phyloP scores from a whole-genome alignment of 92 coral and sea anemone genomes.

The Bergia sp. region DNA sequence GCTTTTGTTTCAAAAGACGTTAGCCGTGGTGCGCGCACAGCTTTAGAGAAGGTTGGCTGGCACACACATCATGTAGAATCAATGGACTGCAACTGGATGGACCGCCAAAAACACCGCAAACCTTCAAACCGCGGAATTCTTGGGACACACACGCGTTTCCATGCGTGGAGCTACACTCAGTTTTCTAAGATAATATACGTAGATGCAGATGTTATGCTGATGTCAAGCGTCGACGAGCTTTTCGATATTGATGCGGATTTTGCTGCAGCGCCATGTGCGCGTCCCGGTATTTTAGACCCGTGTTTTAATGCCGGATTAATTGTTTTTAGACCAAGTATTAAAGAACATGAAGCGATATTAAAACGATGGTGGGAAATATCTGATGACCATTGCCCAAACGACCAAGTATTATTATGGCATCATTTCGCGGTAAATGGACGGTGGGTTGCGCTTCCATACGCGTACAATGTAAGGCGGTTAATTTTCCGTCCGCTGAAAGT shows the following conservation, averaged over 20 bases:
- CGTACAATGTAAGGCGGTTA: conserved; percentile 43
- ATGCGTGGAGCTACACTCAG: conserved; percentile 76
- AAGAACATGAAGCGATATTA: conserved; percentile 44
- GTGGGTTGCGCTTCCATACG: conserved; percentile 73
- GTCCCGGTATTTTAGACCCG: conserved; percentile 83
- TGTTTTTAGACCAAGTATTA: conserved; percentile 62
- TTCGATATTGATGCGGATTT: conserved; percentile 72
- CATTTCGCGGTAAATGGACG: conserved; percentile 66
- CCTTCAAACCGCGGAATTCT: conserved; percentile 46
- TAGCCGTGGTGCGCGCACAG: conserved; percentile 58
- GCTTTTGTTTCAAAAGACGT: conserved; percentile 79
- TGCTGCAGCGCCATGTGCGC: conserved; percentile 70
- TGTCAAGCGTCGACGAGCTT: conserved; percentile 74
- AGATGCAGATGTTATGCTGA: conserved; percentile 77
- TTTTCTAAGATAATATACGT: conserved; percentile 70
- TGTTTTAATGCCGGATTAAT: conserved; percentile 81
- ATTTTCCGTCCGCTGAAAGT: conserved; percentile 39
- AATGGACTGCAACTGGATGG: conserved; percentile 86
- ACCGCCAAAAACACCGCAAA: conserved; percentile 44
- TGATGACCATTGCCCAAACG: conserved; percentile 57
- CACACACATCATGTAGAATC: conserved; percentile 55
- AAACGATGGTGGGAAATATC: conserved; percentile 49
- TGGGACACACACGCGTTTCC: conserved; percentile 82
- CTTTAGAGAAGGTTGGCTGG: conserved; percentile 68
- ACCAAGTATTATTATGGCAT: conserved; percentile 57